Percentiles rank a stretch among this genome's conserved stretches.
Conservation (phyloP, 2,888 invertebrate species). For the Scrobipalpa atriplicella region DNA sequence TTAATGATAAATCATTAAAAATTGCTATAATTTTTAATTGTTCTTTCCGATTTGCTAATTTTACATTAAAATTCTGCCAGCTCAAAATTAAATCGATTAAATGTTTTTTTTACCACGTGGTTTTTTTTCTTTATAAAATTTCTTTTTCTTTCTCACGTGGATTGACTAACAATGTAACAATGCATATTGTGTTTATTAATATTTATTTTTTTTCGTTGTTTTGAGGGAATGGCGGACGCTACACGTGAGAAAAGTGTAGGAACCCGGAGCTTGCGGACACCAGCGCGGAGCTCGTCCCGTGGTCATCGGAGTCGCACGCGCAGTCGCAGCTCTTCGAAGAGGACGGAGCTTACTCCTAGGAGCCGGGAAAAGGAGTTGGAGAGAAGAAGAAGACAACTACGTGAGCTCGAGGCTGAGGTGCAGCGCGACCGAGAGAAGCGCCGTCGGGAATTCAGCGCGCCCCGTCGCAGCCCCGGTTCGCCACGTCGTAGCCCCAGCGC, state of each 20-base stretch:
- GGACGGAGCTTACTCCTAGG: background rate
- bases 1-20: background rate
- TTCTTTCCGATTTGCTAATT: background rate
- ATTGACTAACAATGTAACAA: too few relatives aligned
- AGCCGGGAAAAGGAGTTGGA: background rate
- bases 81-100: too few relatives aligned
- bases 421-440: background rate
- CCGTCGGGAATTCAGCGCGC: background rate
- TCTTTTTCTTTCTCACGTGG: too few relatives aligned
- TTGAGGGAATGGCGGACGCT: conserved; percentile 23
- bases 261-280: background rate
- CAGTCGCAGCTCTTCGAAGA: too few relatives aligned
- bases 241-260: background rate
- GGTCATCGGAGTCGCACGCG: background rate
- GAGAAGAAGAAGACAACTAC: too few relatives aligned
- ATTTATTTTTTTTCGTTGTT: conserved; percentile 19
- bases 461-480: background rate
- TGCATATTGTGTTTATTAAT: background rate
- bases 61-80: too few relatives aligned
- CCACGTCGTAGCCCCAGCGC: background rate
- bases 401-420: background rate
- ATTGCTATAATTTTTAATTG: background rate
- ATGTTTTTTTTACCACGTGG: background rate
- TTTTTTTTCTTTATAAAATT: background rate
- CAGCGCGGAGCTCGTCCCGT: background rate